phyloP scores from a whole-genome alignment of 2,113 vertebrate species.

The Notarius quadriscutis region DNA sequence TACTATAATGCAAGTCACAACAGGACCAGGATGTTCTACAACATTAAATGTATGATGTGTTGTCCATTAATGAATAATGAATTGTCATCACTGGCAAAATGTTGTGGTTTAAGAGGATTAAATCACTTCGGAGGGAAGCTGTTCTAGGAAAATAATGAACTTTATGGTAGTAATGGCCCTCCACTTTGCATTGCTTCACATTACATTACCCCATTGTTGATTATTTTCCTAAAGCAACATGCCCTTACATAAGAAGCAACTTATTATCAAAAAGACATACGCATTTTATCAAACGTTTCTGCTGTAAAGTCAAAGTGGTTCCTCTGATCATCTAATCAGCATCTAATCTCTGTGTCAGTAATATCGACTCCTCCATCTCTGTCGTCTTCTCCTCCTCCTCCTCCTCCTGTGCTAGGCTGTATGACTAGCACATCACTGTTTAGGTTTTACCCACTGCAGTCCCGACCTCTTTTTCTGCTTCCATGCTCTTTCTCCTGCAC shows the following conservation, averaged over 20 bases:
- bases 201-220: background rate
- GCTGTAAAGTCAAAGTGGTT: background rate
- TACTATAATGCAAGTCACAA: background rate
- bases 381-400: background rate
- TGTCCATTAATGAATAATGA: background rate
- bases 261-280: background rate
- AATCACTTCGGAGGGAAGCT: background rate
- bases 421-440: background rate
- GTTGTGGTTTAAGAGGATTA: background rate
- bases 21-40: background rate
- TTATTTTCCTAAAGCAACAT: background rate
- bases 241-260: background rate
- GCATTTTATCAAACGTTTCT: background rate
- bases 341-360: background rate
- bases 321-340: background rate
- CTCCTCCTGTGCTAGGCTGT: conserved; percentile 14
- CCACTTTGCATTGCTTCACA: background rate
- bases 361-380: background rate
- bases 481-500: conserved; percentile 51
- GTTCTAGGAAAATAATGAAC: background rate
- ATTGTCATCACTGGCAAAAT: background rate
- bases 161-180: background rate
- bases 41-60: background rate
- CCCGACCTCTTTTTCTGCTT: conserved; percentile 26
- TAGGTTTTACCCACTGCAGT: conserved; percentile 6